Conservation (phyloP, 2,888 invertebrate species). For the Ophion ellenae region DNA sequence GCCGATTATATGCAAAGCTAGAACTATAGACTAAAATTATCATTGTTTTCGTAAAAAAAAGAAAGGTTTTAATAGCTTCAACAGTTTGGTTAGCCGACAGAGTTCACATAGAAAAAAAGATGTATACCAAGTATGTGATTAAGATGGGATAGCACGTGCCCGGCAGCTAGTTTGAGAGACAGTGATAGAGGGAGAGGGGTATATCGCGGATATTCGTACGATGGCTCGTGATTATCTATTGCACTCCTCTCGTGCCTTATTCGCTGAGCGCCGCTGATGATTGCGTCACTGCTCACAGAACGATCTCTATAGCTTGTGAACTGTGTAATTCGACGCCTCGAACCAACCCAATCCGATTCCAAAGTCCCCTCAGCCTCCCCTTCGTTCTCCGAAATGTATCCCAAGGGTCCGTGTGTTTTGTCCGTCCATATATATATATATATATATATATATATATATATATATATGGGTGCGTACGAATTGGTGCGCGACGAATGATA, state of each 20-base stretch:
- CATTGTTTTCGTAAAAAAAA: too few species aligned
- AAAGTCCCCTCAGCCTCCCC: conserved; percentile 24
- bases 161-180: conserved; percentile 10
- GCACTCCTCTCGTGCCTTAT: conserved; percentile 38
- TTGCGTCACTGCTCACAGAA: conserved; percentile 50
- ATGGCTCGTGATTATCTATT: conserved; percentile 41
- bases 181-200: background rate
- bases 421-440: conserved; percentile 40
- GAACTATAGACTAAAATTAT: too few species aligned
- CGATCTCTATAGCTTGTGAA: conserved; percentile 54
- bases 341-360: conserved; percentile 47
- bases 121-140: too few species aligned
- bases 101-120: too few species aligned
- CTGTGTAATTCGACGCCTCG: conserved; percentile 63
- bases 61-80: too few species aligned
- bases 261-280: conserved; percentile 55
- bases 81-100: too few species aligned
- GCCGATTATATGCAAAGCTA: too few species aligned
- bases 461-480: conserved; percentile 69
- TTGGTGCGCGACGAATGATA: conserved; percentile 69
- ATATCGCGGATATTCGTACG: conserved; percentile 16
- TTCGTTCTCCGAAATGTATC: conserved; percentile 49
- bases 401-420: conserved; percentile 58
- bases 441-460: too few species aligned
- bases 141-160: conserved; percentile 17